phyloP scores from a whole-genome alignment of 2,888 invertebrate genomes.

The Drosophila nr. perissopoda region DNA sequence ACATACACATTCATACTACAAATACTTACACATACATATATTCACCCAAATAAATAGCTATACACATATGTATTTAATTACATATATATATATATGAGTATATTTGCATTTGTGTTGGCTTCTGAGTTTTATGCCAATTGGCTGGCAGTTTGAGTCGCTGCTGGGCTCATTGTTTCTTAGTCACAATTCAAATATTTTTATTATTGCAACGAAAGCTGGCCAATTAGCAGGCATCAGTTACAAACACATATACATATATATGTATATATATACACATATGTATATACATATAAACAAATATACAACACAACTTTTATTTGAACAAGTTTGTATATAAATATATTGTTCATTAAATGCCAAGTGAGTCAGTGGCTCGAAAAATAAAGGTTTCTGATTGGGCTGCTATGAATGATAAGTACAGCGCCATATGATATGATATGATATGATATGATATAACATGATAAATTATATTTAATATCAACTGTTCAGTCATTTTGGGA shows the following conservation, averaged over 20 bases:
- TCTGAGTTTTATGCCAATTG: conserved; percentile 63
- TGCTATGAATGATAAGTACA: conserved; percentile 26
- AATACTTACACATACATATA: conserved; percentile 1
- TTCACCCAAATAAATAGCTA: background rate
- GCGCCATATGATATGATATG: conserved; percentile 25
- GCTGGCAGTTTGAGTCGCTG: conserved; percentile 40
- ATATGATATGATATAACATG: conserved; percentile 22
- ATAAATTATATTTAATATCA: conserved; percentile 4
- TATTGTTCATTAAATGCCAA: conserved; percentile 68
- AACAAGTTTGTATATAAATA: conserved; percentile 31
- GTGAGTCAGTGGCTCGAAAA: conserved; percentile 59
- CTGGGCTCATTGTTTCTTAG: conserved; percentile 64
- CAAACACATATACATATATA: conserved; percentile 11
- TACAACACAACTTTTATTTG: background rate
- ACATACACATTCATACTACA: conserved; percentile 10
- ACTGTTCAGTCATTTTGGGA: background rate
- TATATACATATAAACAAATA: background rate
- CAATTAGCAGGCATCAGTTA: conserved; percentile 64
- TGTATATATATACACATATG: background rate
- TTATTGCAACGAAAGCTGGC: conserved; percentile 75
- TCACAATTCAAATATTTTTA: conserved; percentile 68
- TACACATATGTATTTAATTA: conserved; percentile 10
- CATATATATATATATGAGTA: conserved; percentile 8
- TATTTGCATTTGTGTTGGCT: conserved; percentile 62
- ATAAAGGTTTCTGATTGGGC: conserved; percentile 31